Evolutionary conservation across 2,797 vertebrate species (phyloP), one percentile per base, ranked within the genome.

Genomic region (Neoniphon sammara): DNA sequence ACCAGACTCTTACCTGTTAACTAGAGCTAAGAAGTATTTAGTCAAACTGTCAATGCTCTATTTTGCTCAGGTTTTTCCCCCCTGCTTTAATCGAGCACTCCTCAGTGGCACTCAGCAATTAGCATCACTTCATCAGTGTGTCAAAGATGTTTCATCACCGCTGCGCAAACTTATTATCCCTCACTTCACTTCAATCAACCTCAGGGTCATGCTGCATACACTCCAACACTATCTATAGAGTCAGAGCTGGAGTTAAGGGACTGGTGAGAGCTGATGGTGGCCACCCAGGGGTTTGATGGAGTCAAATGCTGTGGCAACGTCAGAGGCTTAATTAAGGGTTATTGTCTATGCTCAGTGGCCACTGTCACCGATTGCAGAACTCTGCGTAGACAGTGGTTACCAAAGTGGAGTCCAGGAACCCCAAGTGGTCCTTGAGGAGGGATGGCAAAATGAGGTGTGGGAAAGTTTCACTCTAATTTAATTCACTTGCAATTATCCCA

Each of bases 51-150:
- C 73, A 68, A 59, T 31, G 36, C 30, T 61, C 73, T 71, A 70
- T 77, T 81, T 9, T n/a, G 49, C 60, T 69, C 66, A 2, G 20
- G 0, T 50, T 31, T 11, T 21, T n/a, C n/a, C 23, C 59, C 21
- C 21, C 49, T 46, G 65, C 83, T 82, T 75, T 86, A 89, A 88
- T 78, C 70, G 81, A 82, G 63, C 68, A 64, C 85, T 89, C 88
- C 74, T 88, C 85, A 80, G 81, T 85, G 88, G 87, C 82, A 86
- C 87, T 85, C 77, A 74, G 85, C 87, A 88, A 92, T 91, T 91
- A 92, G 81, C 81, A 69, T 85, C 87, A 88, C 82, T 89, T 91
- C 84, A 88, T 88, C 89, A 90, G 75, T 18, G 20, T 70, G 85
- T 85, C 84, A 85, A 64, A 87, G 81, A 87, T 81, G 80, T 87